Evolutionary conservation across 1,140 invertebrate species (phyloP).

Genomic region (Apis cerana): DNA sequence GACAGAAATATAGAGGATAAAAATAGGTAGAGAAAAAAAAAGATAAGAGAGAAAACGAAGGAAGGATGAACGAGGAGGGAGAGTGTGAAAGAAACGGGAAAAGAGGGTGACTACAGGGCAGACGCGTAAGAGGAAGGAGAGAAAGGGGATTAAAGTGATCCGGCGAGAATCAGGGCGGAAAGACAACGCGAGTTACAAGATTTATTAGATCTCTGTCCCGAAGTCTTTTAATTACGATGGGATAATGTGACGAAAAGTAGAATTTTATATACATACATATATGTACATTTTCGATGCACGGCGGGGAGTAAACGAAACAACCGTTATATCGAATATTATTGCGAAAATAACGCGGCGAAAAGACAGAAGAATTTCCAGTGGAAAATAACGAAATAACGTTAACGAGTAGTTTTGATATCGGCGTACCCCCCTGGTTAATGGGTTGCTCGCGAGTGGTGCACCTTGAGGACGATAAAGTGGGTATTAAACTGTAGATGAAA

Average conservation of each 20-base stretch:
- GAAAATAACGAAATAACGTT: conserved; percentile 24
- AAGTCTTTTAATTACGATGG: conserved; percentile 42
- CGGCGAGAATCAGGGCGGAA: conserved; percentile 53
- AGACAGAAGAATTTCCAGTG: no score
- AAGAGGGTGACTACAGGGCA: not conserved
- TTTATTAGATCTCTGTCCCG: conserved; percentile 44
- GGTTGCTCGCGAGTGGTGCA: not conserved
- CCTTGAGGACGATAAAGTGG: conserved; percentile 16
- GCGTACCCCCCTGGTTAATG: conserved; percentile 2
- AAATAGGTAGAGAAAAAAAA: conserved; percentile 5
- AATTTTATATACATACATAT: not conserved
- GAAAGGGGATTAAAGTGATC: conserved; percentile 36
- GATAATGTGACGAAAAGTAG: conserved; percentile 14
- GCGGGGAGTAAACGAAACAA: no score
- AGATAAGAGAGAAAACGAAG: no score
- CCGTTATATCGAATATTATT: no score
- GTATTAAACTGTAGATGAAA: conserved; percentile 38
- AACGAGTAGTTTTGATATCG: conserved; percentile 40
- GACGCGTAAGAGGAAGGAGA: not conserved
- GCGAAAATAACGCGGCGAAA: no score
- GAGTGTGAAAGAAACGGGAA: conserved; percentile 16
- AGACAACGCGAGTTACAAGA: conserved; percentile 44
- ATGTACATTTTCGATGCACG: no score
- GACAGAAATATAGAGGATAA: conserved; percentile 2
- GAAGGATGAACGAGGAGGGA: not conserved